Conservation (phyloP, 2,888 invertebrate genomes). For the Tiliacea citrago region DNA sequence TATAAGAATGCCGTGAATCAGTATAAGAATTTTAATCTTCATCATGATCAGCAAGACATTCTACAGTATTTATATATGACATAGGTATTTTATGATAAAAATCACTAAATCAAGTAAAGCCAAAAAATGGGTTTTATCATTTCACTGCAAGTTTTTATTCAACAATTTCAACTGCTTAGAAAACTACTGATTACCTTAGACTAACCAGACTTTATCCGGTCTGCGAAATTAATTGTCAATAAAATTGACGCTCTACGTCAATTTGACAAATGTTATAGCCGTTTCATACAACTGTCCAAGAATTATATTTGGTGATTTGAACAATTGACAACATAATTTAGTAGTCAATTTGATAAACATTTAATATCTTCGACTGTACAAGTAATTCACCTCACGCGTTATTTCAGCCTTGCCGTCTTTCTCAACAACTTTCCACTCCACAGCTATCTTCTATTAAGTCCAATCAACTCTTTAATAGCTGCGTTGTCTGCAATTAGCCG, state of each 20-base stretch:
- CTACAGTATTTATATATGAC: not conserved
- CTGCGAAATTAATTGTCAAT: not conserved
- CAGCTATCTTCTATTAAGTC: not conserved
- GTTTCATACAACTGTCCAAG: too few species aligned
- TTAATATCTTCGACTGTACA: too few species aligned
- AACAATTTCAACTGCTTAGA: not conserved
- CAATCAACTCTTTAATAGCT: slow-evolving; percentile 21
- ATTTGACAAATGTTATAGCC: too few species aligned
- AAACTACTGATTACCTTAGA: not conserved
- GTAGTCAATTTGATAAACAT: too few species aligned
- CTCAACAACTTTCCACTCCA: not conserved
- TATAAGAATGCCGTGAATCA: too few species aligned
- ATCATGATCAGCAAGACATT: too few species aligned
- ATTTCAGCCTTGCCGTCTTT: not conserved
- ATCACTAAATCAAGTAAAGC: not conserved
- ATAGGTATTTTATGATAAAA: too few species aligned
- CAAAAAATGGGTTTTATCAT: not conserved
- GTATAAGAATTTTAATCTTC: too few species aligned
- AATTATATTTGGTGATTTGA: too few species aligned
- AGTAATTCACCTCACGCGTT: not conserved
- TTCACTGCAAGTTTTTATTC: not conserved
- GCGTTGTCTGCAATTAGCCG: slow-evolving; percentile 42
- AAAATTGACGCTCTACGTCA: not conserved
- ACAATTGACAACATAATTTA: too few species aligned
- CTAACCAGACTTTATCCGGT: not conserved